Base-by-base conservation (phyloP, 1,140 invertebrate genomes). In the Sinella curviseta region DNA sequence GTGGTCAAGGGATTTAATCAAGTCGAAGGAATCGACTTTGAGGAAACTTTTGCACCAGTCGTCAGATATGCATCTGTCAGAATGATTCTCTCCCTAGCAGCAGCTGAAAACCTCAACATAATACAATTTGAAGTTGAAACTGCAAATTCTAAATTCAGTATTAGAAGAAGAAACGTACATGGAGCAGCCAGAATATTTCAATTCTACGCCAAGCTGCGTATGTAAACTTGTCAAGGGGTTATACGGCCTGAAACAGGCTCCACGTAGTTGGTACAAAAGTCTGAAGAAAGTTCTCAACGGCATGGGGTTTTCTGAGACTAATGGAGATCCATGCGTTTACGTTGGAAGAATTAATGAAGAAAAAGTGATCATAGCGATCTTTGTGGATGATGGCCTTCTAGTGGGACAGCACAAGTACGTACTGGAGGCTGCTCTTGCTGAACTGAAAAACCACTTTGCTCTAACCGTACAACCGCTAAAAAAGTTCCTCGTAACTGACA, bases 191-290 rank as follows among this genome's bases (percentile, higher is more conserved):
- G 85, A 85, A 81, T 81, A 80, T 17, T 87, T 85, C 83, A 81
- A 85, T 82, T 76, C 75, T 65, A 77, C 75, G 76, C 84, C 34
- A 24, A 30, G 28, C 1, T 1, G 14, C 8, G 73, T 79, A 3
- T 75, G 73, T n/a, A 79, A 78, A 84, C 76, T 89, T 12, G 85
- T 84, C 35, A 87, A 86, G 79, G 85, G 85, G n/a, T 34, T 89
- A 8, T 88, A 88, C 79, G 86, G 86, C 4, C 74, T 88, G 14
- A 88, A 88, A 79, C 87, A 89, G 81, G 85, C 86, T 30, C 85
- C 86, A 20, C 80, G 85, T 28, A 84, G 81, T 20, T 89, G 87
- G 86, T 86, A 88, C 80, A 83, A 80, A 74, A 70, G 35, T 28
- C 24, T 80, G 16, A 26, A 33, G 54, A 33, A 48, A 39, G 20